These are phyloP conservation scores for Danionella dracula DNA, from an alignment of 2,797 vertebrate genomes.

Conservation along the genomic window DNA sequence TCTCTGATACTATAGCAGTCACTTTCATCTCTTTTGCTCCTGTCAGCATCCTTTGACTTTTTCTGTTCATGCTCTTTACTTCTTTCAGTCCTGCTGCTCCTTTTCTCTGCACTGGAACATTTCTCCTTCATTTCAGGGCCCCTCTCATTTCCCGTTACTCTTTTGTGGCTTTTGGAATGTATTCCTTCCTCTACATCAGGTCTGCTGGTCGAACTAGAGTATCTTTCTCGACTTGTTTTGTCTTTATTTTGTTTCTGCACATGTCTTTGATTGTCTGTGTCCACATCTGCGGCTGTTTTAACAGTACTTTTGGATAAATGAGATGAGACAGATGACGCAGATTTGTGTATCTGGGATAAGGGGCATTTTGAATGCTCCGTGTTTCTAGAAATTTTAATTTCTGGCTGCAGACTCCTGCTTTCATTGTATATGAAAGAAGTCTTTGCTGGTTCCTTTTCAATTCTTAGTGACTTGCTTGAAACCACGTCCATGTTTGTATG, in stretches of 20 bases:
- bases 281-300: conserved; percentile 25
- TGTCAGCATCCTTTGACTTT: conserved; percentile 58
- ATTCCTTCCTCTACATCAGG: conserved; percentile 46
- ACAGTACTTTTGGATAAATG: conserved; percentile 38
- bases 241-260: conserved; percentile 39
- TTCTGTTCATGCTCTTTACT: conserved; percentile 54
- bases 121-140: conserved; percentile 65
- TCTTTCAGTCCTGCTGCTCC: conserved; percentile 35
- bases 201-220: conserved; percentile 57
- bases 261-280: conserved; percentile 24
- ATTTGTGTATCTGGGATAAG: conserved; percentile 26
- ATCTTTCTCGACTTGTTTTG: conserved; percentile 23
- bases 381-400: conserved; percentile 59
- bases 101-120: conserved; percentile 62
- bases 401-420: conserved; percentile 37
- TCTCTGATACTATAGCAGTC: neutral
- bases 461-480: conserved; percentile 58
- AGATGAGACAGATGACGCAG: conserved; percentile 2
- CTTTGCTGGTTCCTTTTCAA: conserved; percentile 58
- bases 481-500: neutral
- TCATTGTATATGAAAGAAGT: conserved; percentile 56
- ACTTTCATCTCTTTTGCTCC: conserved; percentile 49
- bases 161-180: conserved; percentile 45
- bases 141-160: conserved; percentile 51
- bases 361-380: conserved; percentile 59